These are phyloP conservation scores for Drosophila formosana DNA, from an alignment of 2,888 invertebrate species.

Conservation along the genomic window DNA sequence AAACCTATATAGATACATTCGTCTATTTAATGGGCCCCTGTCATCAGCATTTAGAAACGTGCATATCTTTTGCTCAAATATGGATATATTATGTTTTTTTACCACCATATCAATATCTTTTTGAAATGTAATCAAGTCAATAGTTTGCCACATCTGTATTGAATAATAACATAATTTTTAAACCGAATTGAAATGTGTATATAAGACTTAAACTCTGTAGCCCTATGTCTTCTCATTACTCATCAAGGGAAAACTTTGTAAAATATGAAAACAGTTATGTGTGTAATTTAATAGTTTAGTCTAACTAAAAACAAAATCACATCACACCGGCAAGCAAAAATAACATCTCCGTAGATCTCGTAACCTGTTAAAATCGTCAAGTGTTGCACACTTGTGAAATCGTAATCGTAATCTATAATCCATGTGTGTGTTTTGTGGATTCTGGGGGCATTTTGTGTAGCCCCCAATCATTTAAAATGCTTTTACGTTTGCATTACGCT, in stretches of 20 bases:
- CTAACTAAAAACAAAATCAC: constrained; percentile 31
- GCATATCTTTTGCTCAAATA: background rate
- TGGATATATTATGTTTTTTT: background rate
- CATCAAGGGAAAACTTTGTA: constrained; percentile 12
- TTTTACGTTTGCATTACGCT: constrained; percentile 63
- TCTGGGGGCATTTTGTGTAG: constrained; percentile 7
- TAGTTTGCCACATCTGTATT: background rate
- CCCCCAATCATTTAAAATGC: constrained; percentile 36
- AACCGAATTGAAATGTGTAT: background rate
- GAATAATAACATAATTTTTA: constrained; percentile 2
- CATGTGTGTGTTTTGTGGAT: constrained; percentile 25
- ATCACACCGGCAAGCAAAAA: constrained; percentile 26
- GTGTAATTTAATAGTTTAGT: constrained; percentile 23
- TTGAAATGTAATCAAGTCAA: constrained; percentile 1
- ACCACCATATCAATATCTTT: background rate
- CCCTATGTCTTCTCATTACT: background rate
- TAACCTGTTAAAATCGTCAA: constrained; percentile 47
- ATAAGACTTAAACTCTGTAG: constrained; percentile 6
- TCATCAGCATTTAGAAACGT: constrained; percentile 1
- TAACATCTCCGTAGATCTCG: constrained; percentile 20
- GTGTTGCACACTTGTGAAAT: constrained; percentile 36
- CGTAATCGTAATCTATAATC: constrained; percentile 42
- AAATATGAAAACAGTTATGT: constrained; percentile 1
- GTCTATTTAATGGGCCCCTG: constrained; percentile 1
- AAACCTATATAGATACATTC: background rate